These are phyloP conservation scores for human DNA, from an alignment of 2,113 vertebrate genomes.

Conservation along the genomic window DNA sequence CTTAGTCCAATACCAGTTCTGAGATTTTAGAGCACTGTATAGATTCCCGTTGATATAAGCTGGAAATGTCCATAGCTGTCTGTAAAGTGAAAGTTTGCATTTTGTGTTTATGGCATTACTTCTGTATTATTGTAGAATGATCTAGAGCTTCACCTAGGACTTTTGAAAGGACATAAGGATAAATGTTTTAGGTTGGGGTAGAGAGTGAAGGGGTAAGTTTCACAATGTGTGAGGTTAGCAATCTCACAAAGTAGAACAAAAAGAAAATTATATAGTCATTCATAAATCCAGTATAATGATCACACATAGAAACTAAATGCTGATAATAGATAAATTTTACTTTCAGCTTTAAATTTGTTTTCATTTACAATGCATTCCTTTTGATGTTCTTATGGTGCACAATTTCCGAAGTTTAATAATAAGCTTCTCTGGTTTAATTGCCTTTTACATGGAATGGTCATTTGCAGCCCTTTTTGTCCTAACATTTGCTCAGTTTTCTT, in stretches of 20 bases:
- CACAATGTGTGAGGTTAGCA: neutral
- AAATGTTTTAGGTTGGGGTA: neutral
- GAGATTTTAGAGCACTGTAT: neutral
- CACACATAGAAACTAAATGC: neutral
- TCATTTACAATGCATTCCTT: neutral
- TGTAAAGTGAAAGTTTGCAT: neutral
- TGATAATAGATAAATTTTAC: neutral
- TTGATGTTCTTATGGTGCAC: neutral
- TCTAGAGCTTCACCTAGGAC: neutral
- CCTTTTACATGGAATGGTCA: neutral
- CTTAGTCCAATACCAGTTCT: neutral
- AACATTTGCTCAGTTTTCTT: neutral
- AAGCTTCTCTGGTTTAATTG: neutral
- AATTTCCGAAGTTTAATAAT: neutral
- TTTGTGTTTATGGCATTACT: neutral
- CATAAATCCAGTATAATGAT: neutral
- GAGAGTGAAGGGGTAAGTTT: neutral
- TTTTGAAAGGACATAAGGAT: slow-evolving; percentile 21
- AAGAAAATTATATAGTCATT: neutral
- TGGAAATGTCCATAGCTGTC: neutral
- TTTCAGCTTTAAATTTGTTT: slow-evolving; percentile 19
- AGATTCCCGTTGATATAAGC: neutral
- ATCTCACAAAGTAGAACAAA: slow-evolving; percentile 4
- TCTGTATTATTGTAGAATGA: neutral
- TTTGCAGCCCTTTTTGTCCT: neutral